phyloP scores from a whole-genome alignment of 92 coral and sea anemone species.

The Porites rus region DNA sequence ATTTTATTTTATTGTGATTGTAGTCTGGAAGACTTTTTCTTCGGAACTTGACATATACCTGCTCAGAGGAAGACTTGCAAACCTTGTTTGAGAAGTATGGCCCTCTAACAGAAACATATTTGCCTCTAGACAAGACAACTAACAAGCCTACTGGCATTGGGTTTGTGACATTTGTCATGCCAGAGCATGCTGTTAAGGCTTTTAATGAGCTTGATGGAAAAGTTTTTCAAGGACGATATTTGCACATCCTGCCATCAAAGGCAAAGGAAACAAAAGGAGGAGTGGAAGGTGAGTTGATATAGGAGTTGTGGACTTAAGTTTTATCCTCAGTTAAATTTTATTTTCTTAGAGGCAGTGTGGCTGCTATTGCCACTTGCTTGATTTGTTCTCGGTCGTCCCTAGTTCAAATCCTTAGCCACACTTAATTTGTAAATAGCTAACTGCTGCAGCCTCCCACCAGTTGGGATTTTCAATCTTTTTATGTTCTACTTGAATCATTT shows the following conservation, averaged over 20 bases:
- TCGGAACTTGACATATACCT: slow-evolving; percentile 90
- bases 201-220: slow-evolving; percentile 91
- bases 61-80: slow-evolving; percentile 93
- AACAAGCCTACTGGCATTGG: slow-evolving; percentile 92
- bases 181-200: slow-evolving; percentile 98
- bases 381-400: too few relatives aligned
- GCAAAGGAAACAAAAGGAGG: slow-evolving; percentile 73
- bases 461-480: too few relatives aligned
- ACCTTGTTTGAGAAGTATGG: slow-evolving; percentile 86
- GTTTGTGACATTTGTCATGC: slow-evolving; percentile 94
- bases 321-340: too few relatives aligned
- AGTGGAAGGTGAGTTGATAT: slow-evolving; percentile 34
- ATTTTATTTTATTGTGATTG: not conserved
- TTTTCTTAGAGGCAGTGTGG: too few relatives aligned
- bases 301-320: not conserved
- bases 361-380: too few relatives aligned
- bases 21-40: slow-evolving; percentile 95
- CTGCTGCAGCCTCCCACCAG: too few relatives aligned
- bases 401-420: too few relatives aligned
- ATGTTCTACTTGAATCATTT: too few relatives aligned
- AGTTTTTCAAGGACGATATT: slow-evolving; percentile 90
- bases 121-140: slow-evolving; percentile 89
- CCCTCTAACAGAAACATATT: slow-evolving; percentile 90
- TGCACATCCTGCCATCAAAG: slow-evolving; percentile 94
- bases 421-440: too few relatives aligned